Evolutionary conservation across 1,140 invertebrate genomes (phyloP), one percentile per base, ranked within the genome.

Genomic region (Brachionus rubens): DNA sequence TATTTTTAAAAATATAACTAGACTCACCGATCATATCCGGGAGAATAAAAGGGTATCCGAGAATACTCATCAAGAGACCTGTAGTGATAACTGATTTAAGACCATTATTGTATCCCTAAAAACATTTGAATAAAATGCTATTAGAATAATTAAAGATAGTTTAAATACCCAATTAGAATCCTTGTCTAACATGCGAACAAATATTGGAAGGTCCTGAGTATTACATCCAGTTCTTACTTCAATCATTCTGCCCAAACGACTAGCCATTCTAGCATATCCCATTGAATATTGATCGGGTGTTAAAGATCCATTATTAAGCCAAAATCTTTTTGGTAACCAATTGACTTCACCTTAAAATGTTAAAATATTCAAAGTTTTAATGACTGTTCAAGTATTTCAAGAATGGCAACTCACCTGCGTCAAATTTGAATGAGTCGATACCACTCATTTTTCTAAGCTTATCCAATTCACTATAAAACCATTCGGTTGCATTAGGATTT

Each of bases 341-440:
- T 72, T 54, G 16, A 72, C 10, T 30, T 72, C 68, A 3, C 54
- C 54, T 59, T 9, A 36, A 36, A 56, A 56, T 16, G 1, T 36
- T 33, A 6, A 36, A 59, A 9, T 19, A 33, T 36, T 36, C 33
- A 36, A 36, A 36, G 33, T 5, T 36, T 36, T 36, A 36, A 36
- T 36, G 3, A 36, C 3, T 5, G 3, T 36, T 36, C 9, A 3
- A 5, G 9, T 36, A 36, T 36, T n/a, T n/a, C n/a, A n/a, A n/a
- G n/a, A n/a, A n/a, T n/a, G n/a, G n/a, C n/a, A n/a, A 33, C 21
- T 9, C 19, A 14, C 93, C 94, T 10, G 92, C 94, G 83, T 96
- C 94, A 81, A 96, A 95, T 82, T 96, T 96, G 77, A 93, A 92
- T 76, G 91, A 90, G 80, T 92, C 90, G 33, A 97, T 90, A 0